Percentiles rank a stretch among this genome's conserved stretches.
phyloP scores from a whole-genome alignment of 2,113 vertebrate species.

The Mesocricetus auratus region DNA sequence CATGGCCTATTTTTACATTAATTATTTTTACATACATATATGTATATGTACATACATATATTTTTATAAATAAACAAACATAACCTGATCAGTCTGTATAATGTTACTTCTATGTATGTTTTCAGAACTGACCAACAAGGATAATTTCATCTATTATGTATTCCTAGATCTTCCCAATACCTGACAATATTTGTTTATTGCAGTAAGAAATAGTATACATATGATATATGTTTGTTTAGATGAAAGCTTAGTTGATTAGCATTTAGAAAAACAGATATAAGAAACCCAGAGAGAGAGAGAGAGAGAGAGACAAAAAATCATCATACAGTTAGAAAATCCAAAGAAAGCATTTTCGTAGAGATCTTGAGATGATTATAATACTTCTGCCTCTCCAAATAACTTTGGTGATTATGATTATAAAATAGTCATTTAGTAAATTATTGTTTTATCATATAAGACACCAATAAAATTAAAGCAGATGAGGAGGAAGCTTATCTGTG shows the following conservation, averaged over 20 bases:
- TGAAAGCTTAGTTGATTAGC: slow-evolving; percentile 26
- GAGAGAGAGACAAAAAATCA: background rate
- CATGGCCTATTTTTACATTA: background rate
- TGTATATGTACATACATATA: background rate
- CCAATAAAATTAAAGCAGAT: background rate
- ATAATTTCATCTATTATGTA: background rate
- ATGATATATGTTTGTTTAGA: background rate
- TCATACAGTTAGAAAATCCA: background rate
- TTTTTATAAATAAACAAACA: background rate
- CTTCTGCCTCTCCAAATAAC: slow-evolving; percentile 41
- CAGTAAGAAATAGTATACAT: background rate
- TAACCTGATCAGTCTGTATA: background rate
- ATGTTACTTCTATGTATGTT: background rate
- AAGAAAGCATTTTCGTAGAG: slow-evolving; percentile 23
- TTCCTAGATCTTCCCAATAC: background rate
- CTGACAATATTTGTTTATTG: background rate
- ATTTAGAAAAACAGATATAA: slow-evolving; percentile 21
- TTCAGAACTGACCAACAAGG: background rate
- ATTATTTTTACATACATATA: background rate
- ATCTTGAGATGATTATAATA: slow-evolving; percentile 44
- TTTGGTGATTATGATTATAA: background rate
- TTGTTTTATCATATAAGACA: slow-evolving; percentile 22
- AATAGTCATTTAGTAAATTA: background rate
- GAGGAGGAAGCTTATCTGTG: slow-evolving; percentile 19
- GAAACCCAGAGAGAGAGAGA: background rate